Evolutionary conservation across 2,888 invertebrate species (phyloP), one percentile per base, ranked within the genome.

Genomic region (Polymixis flavicincta): DNA sequence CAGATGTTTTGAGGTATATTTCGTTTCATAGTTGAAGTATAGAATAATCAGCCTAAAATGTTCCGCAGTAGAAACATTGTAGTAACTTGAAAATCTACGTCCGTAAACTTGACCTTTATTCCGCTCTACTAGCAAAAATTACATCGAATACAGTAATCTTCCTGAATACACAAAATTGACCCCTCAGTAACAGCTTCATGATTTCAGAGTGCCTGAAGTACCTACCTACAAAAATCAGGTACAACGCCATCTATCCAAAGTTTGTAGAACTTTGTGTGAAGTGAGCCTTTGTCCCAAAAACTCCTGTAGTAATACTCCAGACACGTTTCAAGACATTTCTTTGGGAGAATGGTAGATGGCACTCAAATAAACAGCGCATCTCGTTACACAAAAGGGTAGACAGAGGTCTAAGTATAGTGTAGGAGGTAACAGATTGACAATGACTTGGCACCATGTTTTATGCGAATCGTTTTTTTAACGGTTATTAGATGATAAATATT

Each of bases 241-340:
- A 85, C 75, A 86, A 25, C 86, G 86, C 86, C 86, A 86, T 87
- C 86, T 86, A 42, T 85, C 19, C 11, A 2, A 71, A 57, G 32
- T 48, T n/a, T 28, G 5, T 52, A 28, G 71, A 85, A 86, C 85
- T 64, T 74, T 64, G 14, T 72, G 50, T 32, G 32, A 60, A 50
- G 37, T 28, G 52, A 68, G 37, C 52, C 57, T 71, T 55, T 60
- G n/a, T 4, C 28, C 42, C 6, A 37, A 74, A 59, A 25, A 22
- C 37, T 72, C 28, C 50, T 11, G 22, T 79, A 14, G 45, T 74
- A 5, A 14, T 45, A 14, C 28, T 61, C 11, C 17, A 28, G 8
- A 17, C 42, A 22, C 1, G 64, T 60, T 37, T 42, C 14, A 19
- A 61, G 17, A 25, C 8, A 68, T 61, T 85, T 72, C 54, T n/a